Evolutionary conservation across 2,888 invertebrate genomes (phyloP).

Genomic region (Drosophila anceps): DNA sequence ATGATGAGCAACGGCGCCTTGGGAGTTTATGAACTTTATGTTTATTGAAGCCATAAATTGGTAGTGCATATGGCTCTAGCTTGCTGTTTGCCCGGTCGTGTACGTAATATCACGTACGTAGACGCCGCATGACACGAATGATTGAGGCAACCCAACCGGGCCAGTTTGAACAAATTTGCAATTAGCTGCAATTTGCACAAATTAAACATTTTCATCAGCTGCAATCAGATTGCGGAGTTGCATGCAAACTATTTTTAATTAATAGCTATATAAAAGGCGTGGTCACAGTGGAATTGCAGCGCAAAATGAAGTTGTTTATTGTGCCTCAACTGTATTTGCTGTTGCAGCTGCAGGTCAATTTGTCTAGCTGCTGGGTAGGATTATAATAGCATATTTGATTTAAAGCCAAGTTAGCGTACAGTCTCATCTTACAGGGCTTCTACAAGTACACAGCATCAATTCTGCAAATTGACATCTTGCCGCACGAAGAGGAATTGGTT

Average conservation of each 20-base stretch:
- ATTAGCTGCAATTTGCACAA: constrained; percentile 40
- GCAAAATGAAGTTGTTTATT: constrained; percentile 5
- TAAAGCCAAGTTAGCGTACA: not conserved
- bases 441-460: constrained; percentile 15
- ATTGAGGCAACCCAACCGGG: constrained; percentile 15
- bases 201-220: constrained; percentile 31
- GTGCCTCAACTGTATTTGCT: not conserved
- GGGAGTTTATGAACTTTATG: constrained; percentile 81
- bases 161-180: constrained; percentile 20
- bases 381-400: not conserved
- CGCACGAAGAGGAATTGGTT: constrained; percentile 5
- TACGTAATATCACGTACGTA: constrained; percentile 49
- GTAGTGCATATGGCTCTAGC: constrained; percentile 68
- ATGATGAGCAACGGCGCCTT: constrained; percentile 78
- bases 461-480: constrained; percentile 13
- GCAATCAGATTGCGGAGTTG: constrained; percentile 14
- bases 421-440: constrained; percentile 2
- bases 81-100: constrained; percentile 39
- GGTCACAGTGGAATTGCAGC: not conserved
- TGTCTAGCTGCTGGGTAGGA: constrained; percentile 1
- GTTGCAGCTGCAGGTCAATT: not conserved
- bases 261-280: constrained; percentile 4
- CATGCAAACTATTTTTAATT: constrained; percentile 1
- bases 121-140: constrained; percentile 21
- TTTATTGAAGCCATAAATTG: constrained; percentile 82